Percentiles rank a stretch among this genome's conserved stretches.
Evolutionary conservation across 2,888 invertebrate species (phyloP).

Genomic region (Slavum lentiscoides): DNA sequence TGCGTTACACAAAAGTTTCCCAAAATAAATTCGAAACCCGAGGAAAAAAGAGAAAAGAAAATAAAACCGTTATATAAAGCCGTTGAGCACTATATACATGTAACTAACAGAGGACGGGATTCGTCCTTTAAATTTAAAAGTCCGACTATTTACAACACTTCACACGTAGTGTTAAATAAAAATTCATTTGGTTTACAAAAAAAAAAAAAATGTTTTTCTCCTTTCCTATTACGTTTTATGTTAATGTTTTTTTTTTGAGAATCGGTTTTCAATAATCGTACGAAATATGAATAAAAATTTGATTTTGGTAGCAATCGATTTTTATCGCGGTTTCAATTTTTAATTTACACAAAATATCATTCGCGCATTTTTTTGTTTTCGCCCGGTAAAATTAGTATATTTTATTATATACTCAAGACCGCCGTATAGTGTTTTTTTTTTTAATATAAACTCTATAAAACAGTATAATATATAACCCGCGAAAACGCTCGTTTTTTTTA

Average conservation of each 20-base stretch:
- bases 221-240: too few species aligned
- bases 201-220: background rate
- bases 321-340: too few species aligned
- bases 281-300: too few species aligned
- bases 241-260: too few species aligned
- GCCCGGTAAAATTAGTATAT: background rate
- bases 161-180: background rate
- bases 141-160: background rate
- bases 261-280: too few species aligned
- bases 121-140: slow-evolving; percentile 2
- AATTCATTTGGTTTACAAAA: background rate
- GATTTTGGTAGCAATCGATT: too few species aligned
- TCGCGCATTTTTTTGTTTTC: background rate
- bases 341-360: background rate
- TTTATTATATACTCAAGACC: background rate
- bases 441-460: too few species aligned
- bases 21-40: slow-evolving; percentile 32
- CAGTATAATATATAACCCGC: too few species aligned
- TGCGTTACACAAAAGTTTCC: slow-evolving; percentile 8
- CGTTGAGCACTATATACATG: background rate
- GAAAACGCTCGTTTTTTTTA: background rate
- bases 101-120: background rate
- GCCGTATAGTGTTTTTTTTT: too few species aligned
- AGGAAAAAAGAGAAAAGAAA: background rate
- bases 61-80: slow-evolving; percentile 1